Evolutionary conservation across 2,113 vertebrate genomes (phyloP).

Genomic region (Chrysemys picta): DNA sequence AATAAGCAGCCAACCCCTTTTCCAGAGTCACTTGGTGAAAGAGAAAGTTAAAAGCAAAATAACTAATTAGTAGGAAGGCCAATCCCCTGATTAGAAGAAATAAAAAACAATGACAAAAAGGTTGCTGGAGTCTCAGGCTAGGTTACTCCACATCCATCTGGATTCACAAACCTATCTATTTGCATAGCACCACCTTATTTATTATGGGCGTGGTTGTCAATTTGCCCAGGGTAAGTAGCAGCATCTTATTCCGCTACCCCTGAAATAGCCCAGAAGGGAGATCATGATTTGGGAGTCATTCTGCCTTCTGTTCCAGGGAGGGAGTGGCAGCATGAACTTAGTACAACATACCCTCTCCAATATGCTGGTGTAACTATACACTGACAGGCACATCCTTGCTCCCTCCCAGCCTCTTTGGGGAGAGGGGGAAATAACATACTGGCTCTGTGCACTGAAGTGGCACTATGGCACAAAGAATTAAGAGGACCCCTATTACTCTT

Average conservation of each 20-base stretch:
- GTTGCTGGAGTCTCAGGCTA: not conserved
- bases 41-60: not conserved
- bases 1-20: not conserved
- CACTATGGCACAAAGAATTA: fast-evolving
- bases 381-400: not conserved
- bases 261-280: not conserved
- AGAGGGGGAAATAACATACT: not conserved
- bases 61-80: not conserved
- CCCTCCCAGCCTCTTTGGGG: not conserved
- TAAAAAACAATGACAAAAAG: not conserved
- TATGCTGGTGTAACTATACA: not conserved
- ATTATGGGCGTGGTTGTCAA: constrained; percentile 11
- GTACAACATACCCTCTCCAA: not conserved
- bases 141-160: constrained; percentile 22
- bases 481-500: not conserved
- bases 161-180: not conserved
- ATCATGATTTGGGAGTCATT: not conserved
- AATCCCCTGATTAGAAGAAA: not conserved
- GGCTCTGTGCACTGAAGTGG: not conserved
- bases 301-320: not conserved
- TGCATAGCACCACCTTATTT: constrained; percentile 16
- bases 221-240: not conserved
- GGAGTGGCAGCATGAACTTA: not conserved
- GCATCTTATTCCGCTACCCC: not conserved
- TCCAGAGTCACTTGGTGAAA: not conserved